A percentile compares a stretch with the other conserved stretches of the same genome.
Conservation (phyloP, 2,888 invertebrate genomes). For the Herminia tarsipennalis region DNA sequence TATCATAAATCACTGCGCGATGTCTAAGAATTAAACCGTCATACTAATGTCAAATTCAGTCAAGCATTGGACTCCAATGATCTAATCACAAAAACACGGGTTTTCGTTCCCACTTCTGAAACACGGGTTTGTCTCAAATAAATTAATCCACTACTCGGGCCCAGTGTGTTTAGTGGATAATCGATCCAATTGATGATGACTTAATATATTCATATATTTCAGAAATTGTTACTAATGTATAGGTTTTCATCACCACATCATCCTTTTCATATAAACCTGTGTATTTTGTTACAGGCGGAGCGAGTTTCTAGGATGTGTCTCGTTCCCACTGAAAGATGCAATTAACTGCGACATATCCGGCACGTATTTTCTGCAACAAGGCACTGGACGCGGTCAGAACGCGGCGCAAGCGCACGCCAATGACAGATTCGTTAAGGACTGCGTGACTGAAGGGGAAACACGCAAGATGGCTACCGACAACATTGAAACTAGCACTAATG, state of each 20-base stretch:
- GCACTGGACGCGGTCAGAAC: slow-evolving; percentile 57
- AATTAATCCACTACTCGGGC: no score
- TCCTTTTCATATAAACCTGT: no score
- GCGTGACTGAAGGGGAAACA: slow-evolving; percentile 64
- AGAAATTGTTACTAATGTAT: no score
- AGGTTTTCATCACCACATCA: no score
- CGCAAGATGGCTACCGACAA: slow-evolving; percentile 83
- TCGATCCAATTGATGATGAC: no score
- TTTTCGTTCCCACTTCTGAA: no score
- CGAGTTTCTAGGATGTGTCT: slow-evolving; percentile 97
- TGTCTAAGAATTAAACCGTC: not conserved
- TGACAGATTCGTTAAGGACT: slow-evolving; percentile 59
- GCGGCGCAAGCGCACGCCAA: slow-evolving; percentile 55
- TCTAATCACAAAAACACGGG: no score
- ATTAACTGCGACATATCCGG: slow-evolving; percentile 89
- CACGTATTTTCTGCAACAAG: slow-evolving; percentile 89
- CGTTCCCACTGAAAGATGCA: slow-evolving; percentile 94
- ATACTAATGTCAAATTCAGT: slow-evolving; percentile 9
- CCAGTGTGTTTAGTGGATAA: no score
- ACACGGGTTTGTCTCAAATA: no score
- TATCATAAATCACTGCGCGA: not conserved
- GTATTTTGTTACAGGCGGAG: slow-evolving; percentile 91
- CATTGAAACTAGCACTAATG: slow-evolving; percentile 77
- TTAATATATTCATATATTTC: no score
- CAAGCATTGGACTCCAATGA: no score